These are phyloP conservation scores for Danionella cerebrum DNA, from an alignment of 2,113 vertebrate species.

Conservation along the genomic window DNA sequence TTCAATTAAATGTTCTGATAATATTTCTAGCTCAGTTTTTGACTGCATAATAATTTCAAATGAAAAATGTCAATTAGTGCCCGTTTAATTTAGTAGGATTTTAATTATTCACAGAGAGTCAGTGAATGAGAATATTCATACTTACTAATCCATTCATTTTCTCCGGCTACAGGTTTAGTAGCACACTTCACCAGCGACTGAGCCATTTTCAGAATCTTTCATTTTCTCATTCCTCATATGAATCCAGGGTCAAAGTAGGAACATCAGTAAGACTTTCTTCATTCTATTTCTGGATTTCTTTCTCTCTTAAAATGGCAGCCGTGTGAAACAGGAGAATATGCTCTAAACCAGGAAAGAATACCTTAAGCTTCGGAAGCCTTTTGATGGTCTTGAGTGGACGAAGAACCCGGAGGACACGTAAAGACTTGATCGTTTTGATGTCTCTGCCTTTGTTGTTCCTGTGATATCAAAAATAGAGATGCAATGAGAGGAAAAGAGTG, in stretches of 20 bases:
- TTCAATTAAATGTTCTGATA: constrained; percentile 3
- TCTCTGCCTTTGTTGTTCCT: constrained; percentile 96
- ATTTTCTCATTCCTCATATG: no score
- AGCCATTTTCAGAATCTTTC: no score
- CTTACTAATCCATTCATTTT: not conserved
- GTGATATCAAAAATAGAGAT: constrained; percentile 29
- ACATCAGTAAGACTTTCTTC: no score
- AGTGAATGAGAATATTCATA: constrained; percentile 1
- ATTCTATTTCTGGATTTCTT: no score
- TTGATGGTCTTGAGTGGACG: constrained; percentile 98
- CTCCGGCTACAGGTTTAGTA: no score
- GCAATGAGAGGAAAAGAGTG: no score
- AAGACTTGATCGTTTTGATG: constrained; percentile 98
- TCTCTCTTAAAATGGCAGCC: no score
- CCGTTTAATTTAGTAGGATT: not conserved
- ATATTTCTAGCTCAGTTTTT: not conserved
- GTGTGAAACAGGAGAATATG: not conserved
- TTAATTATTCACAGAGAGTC: constrained; percentile 10
- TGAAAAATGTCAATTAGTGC: constrained; percentile 2
- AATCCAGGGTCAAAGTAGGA: no score
- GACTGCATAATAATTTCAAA: constrained; percentile 1
- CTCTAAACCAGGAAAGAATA: no score
- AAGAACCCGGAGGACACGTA: constrained; percentile 88
- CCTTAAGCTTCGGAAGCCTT: constrained; percentile 95
- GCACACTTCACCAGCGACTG: no score